A percentile compares a stretch with the other conserved stretches of the same genome.
These are phyloP conservation scores for Aegypius monachus DNA, from an alignment of 2,113 vertebrate genomes.

Conservation along the genomic window DNA sequence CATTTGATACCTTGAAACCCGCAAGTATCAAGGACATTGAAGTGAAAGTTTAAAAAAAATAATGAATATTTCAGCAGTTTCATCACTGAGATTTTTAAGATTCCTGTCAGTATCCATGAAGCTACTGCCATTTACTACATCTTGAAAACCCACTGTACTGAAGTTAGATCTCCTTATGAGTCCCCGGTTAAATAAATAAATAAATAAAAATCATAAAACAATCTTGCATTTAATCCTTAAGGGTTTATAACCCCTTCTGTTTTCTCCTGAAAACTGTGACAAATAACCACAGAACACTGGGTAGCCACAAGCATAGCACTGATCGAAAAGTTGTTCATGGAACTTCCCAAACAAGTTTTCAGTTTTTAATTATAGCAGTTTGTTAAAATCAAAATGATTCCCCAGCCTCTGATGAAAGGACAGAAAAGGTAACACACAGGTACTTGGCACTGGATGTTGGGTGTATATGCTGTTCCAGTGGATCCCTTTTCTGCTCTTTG, in stretches of 20 bases:
- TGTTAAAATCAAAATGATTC: background rate
- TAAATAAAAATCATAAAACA: background rate
- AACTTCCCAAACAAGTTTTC: background rate
- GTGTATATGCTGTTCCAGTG: background rate
- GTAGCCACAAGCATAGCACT: background rate
- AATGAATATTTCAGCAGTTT: background rate
- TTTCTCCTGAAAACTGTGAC: background rate
- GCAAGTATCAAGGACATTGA: background rate
- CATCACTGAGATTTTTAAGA: background rate
- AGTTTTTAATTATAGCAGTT: background rate
- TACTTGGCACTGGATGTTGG: background rate
- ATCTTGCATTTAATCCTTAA: background rate
- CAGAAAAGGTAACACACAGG: background rate
- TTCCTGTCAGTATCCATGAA: background rate
- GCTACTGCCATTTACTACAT: background rate
- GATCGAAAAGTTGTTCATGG: background rate
- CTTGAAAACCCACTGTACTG: background rate
- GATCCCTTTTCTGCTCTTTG: fast-evolving
- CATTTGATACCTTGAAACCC: background rate
- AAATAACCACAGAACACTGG: background rate
- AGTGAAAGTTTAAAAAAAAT: background rate
- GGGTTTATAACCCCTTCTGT: background rate
- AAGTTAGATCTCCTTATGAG: background rate
- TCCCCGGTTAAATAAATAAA: background rate
- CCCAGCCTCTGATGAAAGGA: background rate